Evolutionary conservation across 2,888 invertebrate genomes (phyloP), one percentile per base, ranked within the genome.

Genomic region (Erebia palarica): DNA sequence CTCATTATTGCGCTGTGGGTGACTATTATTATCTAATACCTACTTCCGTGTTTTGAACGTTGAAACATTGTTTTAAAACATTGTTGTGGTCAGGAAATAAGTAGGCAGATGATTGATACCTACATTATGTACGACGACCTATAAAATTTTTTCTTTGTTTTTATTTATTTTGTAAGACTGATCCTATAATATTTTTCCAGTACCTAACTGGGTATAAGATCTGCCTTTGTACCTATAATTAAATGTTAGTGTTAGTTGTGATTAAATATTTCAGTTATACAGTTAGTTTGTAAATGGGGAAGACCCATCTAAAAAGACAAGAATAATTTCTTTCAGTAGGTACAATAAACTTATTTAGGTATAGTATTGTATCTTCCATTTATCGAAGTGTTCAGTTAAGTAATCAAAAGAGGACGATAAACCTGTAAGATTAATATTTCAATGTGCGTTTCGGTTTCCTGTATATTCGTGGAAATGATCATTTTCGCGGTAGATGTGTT

Each of bases 401-500:
- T n/a, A n/a, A n/a, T n/a, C n/a, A 66, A 65, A 66, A 44, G 44
- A 47, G 66, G 55, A 55, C 14, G 44, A 27, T 60, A 47, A 66
- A 66, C 66, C 11, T 58, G 47, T 47, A 49, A 47, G 63, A 67
- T 67, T 65, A 70, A 78, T 78, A 82, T 79, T 82, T 81, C 79
- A 73, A 80, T 59, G 73, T 76, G 77, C 76, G 80, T 80, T 79
- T 78, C 78, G 80, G 85, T 87, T 88, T 90, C 90, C 90, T 89
- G 90, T 84, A 78, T 76, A 77, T 91, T 92, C 91, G 82, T 87
- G 86, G 92, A 90, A 92, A 91, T 88, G 86, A 72, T 84, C 84
- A 89, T 90, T 90, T 92, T 90, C 87, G 87, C 88, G 82, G 84
- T 85, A 86, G 77, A 80, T 86, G 85, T 84, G 66, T 63, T 73